phyloP scores from a whole-genome alignment of 2,797 vertebrate genomes.

The Distichodus sexfasciatus region DNA sequence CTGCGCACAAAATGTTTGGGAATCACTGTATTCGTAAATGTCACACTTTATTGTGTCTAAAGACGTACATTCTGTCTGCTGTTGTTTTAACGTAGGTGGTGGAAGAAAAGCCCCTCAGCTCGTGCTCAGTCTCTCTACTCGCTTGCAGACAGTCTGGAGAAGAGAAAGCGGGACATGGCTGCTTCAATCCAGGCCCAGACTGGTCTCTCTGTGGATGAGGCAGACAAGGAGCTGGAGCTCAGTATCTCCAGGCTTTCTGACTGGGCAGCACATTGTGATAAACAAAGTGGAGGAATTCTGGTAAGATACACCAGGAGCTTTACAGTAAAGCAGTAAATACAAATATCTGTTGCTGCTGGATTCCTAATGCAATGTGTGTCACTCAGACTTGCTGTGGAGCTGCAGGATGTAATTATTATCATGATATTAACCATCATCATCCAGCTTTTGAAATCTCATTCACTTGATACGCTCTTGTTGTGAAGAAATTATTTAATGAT shows the following conservation, averaged over 20 bases:
- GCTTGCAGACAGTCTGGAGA: constrained; percentile 72
- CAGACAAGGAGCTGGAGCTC: constrained; percentile 76
- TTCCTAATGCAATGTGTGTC: no score
- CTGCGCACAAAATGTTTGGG: no score
- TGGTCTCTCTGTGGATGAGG: constrained; percentile 57
- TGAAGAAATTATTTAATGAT: background rate
- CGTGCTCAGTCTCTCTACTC: constrained; percentile 77
- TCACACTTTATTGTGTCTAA: no score
- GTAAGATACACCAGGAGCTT: no score
- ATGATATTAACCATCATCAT: no score
- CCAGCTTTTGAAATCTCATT: no score
- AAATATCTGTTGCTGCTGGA: no score
- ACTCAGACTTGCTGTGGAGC: no score
- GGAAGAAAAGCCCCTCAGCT: constrained; percentile 70
- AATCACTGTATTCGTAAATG: no score
- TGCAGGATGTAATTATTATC: no score
- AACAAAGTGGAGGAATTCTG: constrained; percentile 69
- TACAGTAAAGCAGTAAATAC: no score
- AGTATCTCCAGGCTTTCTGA: constrained; percentile 73
- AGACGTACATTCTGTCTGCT: background rate
- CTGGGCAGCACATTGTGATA: constrained; percentile 81
- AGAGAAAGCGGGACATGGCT: constrained; percentile 66
- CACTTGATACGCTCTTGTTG: no score
- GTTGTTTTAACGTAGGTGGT: constrained; percentile 67
- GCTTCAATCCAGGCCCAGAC: constrained; percentile 64